Conservation (phyloP, 2,113 vertebrate genomes). For the Mormoops blainvillei region DNA sequence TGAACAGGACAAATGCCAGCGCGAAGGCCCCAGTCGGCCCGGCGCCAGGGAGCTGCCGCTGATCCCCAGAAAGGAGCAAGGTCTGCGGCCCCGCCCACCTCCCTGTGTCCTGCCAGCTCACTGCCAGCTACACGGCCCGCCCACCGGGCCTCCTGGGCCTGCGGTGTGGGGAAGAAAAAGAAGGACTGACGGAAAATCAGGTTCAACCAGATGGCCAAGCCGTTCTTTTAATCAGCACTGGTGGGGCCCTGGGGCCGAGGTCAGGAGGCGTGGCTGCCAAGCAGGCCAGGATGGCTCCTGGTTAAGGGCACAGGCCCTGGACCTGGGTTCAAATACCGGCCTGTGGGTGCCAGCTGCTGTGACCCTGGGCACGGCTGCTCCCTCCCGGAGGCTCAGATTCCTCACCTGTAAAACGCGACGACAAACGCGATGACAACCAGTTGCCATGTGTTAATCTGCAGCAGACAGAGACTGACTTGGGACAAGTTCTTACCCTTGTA, state of each 20-base stretch:
- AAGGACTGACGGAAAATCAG: conserved; percentile 8
- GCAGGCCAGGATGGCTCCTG: background rate
- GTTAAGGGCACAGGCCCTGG: background rate
- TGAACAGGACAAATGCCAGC: background rate
- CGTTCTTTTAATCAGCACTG: background rate
- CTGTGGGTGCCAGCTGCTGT: background rate
- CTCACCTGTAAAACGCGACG: background rate
- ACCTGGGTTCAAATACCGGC: background rate
- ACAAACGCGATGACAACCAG: accelerated
- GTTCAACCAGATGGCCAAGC: conserved; percentile 32
- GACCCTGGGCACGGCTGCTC: background rate
- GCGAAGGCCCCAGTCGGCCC: background rate
- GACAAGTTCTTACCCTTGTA: background rate
- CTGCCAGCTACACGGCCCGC: background rate
- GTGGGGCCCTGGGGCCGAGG: background rate
- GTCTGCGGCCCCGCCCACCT: background rate
- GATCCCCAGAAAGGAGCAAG: background rate
- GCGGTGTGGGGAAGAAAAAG: background rate
- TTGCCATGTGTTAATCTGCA: background rate
- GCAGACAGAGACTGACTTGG: background rate
- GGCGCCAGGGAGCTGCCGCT: background rate
- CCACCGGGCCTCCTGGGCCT: background rate
- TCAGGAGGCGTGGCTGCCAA: background rate
- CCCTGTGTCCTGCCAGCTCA: background rate
- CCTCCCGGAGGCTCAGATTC: background rate